These are phyloP conservation scores for Odontophorus gujanensis DNA, from an alignment of 2,113 vertebrate genomes.

Conservation along the genomic window DNA sequence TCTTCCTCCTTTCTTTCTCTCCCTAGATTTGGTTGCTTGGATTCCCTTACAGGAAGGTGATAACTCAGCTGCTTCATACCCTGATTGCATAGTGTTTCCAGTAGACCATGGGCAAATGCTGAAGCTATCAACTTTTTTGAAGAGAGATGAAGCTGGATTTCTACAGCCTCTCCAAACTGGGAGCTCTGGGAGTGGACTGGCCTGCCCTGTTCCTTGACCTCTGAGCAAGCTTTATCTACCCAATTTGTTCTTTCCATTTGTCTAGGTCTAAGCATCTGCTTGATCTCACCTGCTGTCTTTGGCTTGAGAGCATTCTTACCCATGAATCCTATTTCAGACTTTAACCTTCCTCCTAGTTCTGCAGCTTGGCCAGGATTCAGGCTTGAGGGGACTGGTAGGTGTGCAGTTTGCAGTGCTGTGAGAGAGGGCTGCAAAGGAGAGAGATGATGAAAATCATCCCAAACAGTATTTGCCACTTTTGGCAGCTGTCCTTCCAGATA, in stretches of 20 bases:
- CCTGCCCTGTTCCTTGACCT: not conserved
- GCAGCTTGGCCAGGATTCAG: not conserved
- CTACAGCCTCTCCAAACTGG: not conserved
- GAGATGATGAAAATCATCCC: not conserved
- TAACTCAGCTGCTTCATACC: not conserved
- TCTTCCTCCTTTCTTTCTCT: not conserved
- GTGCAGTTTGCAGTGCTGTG: not conserved
- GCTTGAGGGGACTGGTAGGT: not conserved
- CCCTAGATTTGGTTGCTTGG: not conserved
- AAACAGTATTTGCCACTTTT: not conserved
- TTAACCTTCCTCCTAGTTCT: not conserved
- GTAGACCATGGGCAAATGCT: not conserved
- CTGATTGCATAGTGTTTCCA: not conserved
- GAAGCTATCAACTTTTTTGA: not conserved
- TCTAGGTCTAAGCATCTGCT: not conserved
- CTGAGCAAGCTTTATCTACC: not conserved
- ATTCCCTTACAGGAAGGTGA: accelerated
- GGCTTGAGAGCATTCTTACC: not conserved
- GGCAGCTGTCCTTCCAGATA: not conserved
- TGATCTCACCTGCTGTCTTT: not conserved
- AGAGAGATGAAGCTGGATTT: not conserved
- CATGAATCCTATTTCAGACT: not conserved
- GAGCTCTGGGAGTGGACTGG: accelerated
- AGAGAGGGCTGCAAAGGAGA: not conserved
- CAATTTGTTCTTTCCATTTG: not conserved